These are phyloP conservation scores for Dysmachus trigonus DNA, from an alignment of 2,888 invertebrate genomes.

Conservation along the genomic window DNA sequence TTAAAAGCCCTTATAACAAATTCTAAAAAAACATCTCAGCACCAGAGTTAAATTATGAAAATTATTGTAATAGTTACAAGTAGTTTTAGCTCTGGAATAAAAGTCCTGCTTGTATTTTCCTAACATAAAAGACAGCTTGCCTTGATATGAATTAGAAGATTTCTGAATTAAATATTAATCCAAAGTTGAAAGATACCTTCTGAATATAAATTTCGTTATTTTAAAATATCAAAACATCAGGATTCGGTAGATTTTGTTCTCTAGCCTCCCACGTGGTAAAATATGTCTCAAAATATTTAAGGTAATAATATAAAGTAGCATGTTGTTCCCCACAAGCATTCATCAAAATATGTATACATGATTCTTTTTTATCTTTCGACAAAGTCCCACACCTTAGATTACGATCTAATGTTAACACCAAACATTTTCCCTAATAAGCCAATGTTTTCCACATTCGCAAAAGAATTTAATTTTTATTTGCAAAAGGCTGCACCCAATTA, in stretches of 20 bases:
- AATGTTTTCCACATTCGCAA: not conserved
- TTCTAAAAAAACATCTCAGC: too few species aligned
- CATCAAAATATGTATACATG: not conserved
- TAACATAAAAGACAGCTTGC: too few species aligned
- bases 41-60: too few species aligned
- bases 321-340: not conserved
- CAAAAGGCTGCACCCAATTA: not conserved
- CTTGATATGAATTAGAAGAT: too few species aligned
- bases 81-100: too few species aligned
- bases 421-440: not conserved
- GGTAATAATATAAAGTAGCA: not conserved
- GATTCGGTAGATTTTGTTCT: not conserved
- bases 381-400: not conserved
- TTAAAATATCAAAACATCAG: too few species aligned
- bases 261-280: not conserved
- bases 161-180: not conserved
- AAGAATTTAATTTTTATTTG: not conserved
- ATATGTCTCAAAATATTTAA: not conserved
- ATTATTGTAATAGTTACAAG: too few species aligned
- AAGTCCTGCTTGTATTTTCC: not conserved
- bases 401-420: not conserved
- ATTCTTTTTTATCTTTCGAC: not conserved
- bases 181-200: not conserved
- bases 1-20: too few species aligned
- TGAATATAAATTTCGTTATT: not conserved